These are phyloP conservation scores for Pocillopora damicornis DNA, from an alignment of 64 coral and sea anemone genomes.

Conservation along the genomic window DNA sequence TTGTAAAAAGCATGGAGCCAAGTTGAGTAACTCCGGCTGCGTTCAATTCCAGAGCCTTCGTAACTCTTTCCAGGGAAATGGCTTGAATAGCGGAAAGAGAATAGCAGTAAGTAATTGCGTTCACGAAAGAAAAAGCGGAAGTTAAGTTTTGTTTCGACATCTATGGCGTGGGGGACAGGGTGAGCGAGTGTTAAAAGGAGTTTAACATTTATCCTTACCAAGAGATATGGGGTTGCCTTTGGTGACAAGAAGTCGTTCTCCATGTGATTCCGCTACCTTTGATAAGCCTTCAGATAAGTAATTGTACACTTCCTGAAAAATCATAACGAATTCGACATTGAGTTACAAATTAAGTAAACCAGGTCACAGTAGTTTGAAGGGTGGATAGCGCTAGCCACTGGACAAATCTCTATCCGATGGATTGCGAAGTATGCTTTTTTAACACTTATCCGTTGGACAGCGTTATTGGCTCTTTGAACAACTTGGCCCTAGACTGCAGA, in stretches of 20 bases:
- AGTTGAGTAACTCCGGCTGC: conserved; percentile 65
- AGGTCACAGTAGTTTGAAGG: background rate
- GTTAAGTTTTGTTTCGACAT: background rate
- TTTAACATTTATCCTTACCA: conserved; percentile 31
- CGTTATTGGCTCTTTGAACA: no score
- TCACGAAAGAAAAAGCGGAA: background rate
- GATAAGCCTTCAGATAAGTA: conserved; percentile 90
- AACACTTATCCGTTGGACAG: no score
- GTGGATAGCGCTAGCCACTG: no score
- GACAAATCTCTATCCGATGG: no score
- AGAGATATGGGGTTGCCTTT: conserved; percentile 96
- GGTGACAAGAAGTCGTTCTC: conserved; percentile 76
- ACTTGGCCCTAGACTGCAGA: no score
- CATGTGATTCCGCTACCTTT: conserved; percentile 63
- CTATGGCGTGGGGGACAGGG: background rate
- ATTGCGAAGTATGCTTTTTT: no score
- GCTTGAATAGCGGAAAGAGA: conserved; percentile 39
- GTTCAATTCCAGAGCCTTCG: conserved; percentile 42
- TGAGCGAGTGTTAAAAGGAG: background rate
- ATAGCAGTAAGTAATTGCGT: background rate
- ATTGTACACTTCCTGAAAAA: conserved; percentile 80
- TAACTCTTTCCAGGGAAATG: conserved; percentile 60
- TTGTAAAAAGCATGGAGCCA: conserved; percentile 95
- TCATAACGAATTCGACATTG: background rate
- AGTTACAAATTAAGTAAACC: background rate